Evolutionary conservation across 2,888 invertebrate species (phyloP), one percentile per base, ranked within the genome.

Genomic region (Abrostola triplasia): DNA sequence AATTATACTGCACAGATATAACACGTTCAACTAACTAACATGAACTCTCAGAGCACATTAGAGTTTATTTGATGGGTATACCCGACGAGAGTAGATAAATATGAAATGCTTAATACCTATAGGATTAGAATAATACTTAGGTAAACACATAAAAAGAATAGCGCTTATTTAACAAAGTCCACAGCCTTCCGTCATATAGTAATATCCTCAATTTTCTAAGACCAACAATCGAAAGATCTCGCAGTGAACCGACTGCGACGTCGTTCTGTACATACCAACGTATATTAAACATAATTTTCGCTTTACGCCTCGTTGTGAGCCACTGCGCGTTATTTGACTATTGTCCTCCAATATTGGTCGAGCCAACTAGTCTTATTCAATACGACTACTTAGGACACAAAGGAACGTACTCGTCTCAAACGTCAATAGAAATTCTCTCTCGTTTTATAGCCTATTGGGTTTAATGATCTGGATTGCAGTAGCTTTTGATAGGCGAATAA

Each of bases 331-430:
- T 81, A 86, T 86, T 84, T 83, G 77, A 69, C 90, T 84, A 92
- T 93, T 93, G 92, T 93, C 88, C 89, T 87, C 92, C 87, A 90
- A 91, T 92, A 90, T 86, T 85, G 89, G 87, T 70, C 84, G 81
- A 78, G 73, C 79, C 76, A 74, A 76, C 85, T 84, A 82, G 84
- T 73, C 81, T 80, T 76, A 87, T 88, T 88, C 77, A 88, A 84
- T 83, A 78, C 78, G 56, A 79, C 86, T 87, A 86, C 86, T 86
- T 84, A 85, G 62, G 77, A 80, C 77, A 88, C 88, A 88, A 89
- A 85, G 81, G 86, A 81, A 77, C 80, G 71, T 59, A 52, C 48
- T 59, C 41, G 48, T 53, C 48, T 71, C 64, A 66, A 69, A 58
- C 69, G 56, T 70, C 74, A 74, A 81, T 79, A 74, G 63, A 64